Percentiles rank a stretch among this genome's conserved stretches.
Conservation (phyloP, 1,140 invertebrate genomes). For the Holotrichia oblita region DNA sequence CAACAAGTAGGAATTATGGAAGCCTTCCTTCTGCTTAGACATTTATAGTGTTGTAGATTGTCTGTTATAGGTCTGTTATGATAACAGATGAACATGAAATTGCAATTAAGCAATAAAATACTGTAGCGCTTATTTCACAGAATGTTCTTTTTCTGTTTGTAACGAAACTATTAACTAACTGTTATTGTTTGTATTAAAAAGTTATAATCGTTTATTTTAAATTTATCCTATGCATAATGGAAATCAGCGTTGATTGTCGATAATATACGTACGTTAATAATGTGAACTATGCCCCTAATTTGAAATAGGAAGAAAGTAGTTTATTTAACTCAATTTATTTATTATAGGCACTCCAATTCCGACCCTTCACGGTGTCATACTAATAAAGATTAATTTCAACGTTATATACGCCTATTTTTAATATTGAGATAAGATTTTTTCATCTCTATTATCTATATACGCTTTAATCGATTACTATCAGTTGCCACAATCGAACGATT, state of each 20-base stretch:
- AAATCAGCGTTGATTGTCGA: background rate
- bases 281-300: background rate
- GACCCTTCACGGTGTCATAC: background rate
- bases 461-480: background rate
- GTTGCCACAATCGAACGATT: background rate
- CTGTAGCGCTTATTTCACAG: no score
- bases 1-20: no score
- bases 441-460: background rate
- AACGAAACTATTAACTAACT: no score
- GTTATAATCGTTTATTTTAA: background rate
- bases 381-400: background rate
- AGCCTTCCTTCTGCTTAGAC: no score
- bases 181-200: background rate
- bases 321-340: slow-evolving; percentile 21
- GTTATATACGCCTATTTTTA: background rate
- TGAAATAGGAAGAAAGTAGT: slow-evolving; percentile 5
- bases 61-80: no score
- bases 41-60: no score
- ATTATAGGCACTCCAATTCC: background rate
- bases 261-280: background rate
- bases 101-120: no score
- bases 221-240: background rate
- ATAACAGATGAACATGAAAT: no score
- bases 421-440: background rate
- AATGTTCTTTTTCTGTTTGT: no score